Evolutionary conservation across 2,797 vertebrate species (phyloP).

Genomic region (Otus scops): DNA sequence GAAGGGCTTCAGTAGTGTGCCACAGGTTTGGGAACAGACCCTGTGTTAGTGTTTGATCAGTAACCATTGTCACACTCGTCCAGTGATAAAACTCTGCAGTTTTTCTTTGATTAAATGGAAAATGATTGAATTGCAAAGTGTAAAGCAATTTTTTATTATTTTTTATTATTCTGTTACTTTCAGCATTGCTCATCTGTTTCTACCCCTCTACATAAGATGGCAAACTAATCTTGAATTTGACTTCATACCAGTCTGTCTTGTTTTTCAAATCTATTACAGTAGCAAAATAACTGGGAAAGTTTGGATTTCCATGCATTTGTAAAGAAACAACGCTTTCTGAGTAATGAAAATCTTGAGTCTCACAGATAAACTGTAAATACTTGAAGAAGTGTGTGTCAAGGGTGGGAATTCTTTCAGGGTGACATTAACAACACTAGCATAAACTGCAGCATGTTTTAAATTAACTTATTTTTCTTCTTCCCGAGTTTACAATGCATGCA

Average conservation of each 20-base stretch:
- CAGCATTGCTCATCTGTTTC: neutral
- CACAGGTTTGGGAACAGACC: neutral
- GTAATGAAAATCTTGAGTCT: neutral
- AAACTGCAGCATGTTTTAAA: neutral
- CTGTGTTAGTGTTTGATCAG: neutral
- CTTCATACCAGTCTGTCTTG: neutral
- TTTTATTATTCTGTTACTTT: neutral
- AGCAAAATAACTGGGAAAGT: neutral
- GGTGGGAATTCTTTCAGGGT: neutral
- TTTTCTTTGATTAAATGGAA: neutral
- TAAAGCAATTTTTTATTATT: neutral
- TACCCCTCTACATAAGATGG: neutral
- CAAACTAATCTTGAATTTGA: neutral
- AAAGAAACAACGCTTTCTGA: neutral
- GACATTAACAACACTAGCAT: neutral
- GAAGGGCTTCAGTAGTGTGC: neutral
- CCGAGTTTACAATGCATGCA: neutral
- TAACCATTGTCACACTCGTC: neutral
- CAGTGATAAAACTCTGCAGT: neutral
- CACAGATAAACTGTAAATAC: neutral
- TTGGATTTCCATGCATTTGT: neutral
- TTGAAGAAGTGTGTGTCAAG: neutral
- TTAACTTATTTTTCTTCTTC: slow-evolving; percentile 11
- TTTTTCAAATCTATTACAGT: neutral
- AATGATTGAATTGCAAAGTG: neutral